Percentiles rank a stretch among this genome's conserved stretches.
Conservation (phyloP, 2,888 invertebrate genomes). For the Aleiodes testaceus region DNA sequence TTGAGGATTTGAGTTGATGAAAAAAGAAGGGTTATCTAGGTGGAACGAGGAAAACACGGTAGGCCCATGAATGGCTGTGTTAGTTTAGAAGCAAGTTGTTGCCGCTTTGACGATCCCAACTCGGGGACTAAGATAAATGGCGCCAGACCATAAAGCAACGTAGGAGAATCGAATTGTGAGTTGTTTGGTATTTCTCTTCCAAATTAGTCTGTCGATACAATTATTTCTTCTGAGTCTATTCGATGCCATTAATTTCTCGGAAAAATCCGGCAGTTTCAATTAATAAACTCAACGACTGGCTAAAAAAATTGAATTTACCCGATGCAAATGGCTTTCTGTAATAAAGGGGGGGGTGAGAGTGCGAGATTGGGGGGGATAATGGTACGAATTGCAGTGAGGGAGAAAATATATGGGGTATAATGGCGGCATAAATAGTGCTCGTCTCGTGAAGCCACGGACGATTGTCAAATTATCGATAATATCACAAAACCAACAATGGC, state of each 20-base stretch:
- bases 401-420: slow-evolving; percentile 52
- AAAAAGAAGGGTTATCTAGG: slow-evolving; percentile 21
- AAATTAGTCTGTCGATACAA: slow-evolving; percentile 4
- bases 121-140: slow-evolving; percentile 41
- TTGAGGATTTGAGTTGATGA: background rate
- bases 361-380: slow-evolving; percentile 22
- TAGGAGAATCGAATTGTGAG: slow-evolving; percentile 24
- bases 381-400: background rate
- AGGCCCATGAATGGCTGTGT: slow-evolving; percentile 36
- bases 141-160: slow-evolving; percentile 39
- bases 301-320: background rate
- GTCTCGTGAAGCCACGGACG: slow-evolving; percentile 57
- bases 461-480: slow-evolving; percentile 73
- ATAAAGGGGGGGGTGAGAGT: background rate
- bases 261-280: too few relatives aligned
- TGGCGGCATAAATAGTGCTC: slow-evolving; percentile 61
- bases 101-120: slow-evolving; percentile 35
- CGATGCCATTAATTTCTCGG: background rate
- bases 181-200: background rate
- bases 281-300: too few relatives aligned
- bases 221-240: background rate
- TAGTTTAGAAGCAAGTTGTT: slow-evolving; percentile 17
- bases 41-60: slow-evolving; percentile 16
- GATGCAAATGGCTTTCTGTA: background rate
- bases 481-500: slow-evolving; percentile 71